These are phyloP conservation scores for Myxocyprinus asiaticus DNA, from an alignment of 2,113 vertebrate species.

Conservation along the genomic window DNA sequence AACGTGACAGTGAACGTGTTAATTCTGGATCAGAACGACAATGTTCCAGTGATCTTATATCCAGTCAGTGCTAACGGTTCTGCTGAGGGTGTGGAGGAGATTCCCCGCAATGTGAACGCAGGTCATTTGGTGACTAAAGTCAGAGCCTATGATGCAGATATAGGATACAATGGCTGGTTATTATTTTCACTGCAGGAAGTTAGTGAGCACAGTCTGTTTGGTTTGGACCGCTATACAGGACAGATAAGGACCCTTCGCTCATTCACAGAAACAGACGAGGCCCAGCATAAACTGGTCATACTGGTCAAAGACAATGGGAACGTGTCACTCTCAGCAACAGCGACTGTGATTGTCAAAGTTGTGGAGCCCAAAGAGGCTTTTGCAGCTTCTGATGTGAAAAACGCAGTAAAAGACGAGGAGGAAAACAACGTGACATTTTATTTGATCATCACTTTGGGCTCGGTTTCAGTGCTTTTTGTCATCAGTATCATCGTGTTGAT, in stretches of 20 bases:
- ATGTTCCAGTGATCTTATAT: slow-evolving; percentile 52
- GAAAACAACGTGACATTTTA: slow-evolving; percentile 46
- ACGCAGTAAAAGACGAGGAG: slow-evolving; percentile 1
- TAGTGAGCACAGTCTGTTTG: slow-evolving; percentile 52
- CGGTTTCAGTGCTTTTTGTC: slow-evolving; percentile 48
- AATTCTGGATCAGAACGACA: slow-evolving; percentile 62
- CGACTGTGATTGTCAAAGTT: slow-evolving; percentile 39
- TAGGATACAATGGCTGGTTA: slow-evolving; percentile 55
- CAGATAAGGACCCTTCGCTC: slow-evolving; percentile 50
- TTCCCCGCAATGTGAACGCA: slow-evolving; percentile 37
- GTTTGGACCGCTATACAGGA: slow-evolving; percentile 42
- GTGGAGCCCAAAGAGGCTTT: slow-evolving; percentile 46
- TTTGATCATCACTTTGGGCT: slow-evolving; percentile 48
- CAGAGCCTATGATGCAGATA: slow-evolving; percentile 55
- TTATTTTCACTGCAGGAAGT: slow-evolving; percentile 36
- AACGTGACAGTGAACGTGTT: slow-evolving; percentile 55
- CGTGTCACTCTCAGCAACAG: slow-evolving; percentile 50
- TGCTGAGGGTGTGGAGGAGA: slow-evolving; percentile 51
- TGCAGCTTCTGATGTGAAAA: slow-evolving; percentile 40
- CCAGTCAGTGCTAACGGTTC: slow-evolving; percentile 51
- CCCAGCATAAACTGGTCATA: slow-evolving; percentile 15
- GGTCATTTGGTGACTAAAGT: slow-evolving; percentile 36
- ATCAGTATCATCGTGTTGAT: slow-evolving; percentile 45
- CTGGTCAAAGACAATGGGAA: slow-evolving; percentile 63
- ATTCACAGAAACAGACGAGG: slow-evolving; percentile 46